A percentile compares a stretch with the other conserved stretches of the same genome.
phyloP scores from a whole-genome alignment of 2,797 vertebrate species.

The Heliangelus exortis region DNA sequence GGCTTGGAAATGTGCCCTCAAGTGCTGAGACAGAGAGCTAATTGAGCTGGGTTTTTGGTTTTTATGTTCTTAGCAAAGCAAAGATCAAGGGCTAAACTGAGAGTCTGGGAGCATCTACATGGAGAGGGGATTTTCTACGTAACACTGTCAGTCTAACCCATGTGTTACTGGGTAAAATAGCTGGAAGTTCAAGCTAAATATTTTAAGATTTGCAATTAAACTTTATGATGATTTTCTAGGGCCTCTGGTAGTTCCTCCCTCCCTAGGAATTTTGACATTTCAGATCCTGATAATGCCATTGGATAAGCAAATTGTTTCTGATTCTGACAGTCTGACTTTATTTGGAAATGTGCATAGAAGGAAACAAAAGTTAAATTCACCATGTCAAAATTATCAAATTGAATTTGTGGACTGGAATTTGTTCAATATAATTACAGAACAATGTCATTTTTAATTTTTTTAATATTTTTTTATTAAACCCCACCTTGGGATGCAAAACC shows the following conservation, averaged over 20 bases:
- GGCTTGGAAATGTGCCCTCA: constrained; percentile 43
- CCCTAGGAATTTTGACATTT: not conserved
- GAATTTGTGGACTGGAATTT: constrained; percentile 9
- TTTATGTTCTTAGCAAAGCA: constrained; percentile 3
- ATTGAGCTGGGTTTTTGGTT: constrained; percentile 51
- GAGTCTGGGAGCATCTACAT: not conserved
- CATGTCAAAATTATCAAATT: not conserved
- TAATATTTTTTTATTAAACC: not conserved
- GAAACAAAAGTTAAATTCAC: not conserved
- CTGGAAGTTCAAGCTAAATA: not conserved
- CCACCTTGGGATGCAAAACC: not conserved
- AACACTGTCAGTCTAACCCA: not conserved
- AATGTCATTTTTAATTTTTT: not conserved
- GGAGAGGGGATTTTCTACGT: constrained; percentile 9
- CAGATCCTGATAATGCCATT: not conserved
- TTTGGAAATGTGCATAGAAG: not conserved
- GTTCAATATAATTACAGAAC: constrained; percentile 19
- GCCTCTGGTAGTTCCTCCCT: not conserved
- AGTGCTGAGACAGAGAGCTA: constrained; percentile 36
- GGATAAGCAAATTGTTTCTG: not conserved
- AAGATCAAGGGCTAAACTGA: constrained; percentile 54
- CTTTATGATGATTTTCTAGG: not conserved
- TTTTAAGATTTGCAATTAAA: not conserved
- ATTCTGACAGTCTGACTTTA: not conserved
- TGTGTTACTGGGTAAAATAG: not conserved